phyloP scores from a whole-genome alignment of 1,140 invertebrate genomes.

The Colletes gigas region DNA sequence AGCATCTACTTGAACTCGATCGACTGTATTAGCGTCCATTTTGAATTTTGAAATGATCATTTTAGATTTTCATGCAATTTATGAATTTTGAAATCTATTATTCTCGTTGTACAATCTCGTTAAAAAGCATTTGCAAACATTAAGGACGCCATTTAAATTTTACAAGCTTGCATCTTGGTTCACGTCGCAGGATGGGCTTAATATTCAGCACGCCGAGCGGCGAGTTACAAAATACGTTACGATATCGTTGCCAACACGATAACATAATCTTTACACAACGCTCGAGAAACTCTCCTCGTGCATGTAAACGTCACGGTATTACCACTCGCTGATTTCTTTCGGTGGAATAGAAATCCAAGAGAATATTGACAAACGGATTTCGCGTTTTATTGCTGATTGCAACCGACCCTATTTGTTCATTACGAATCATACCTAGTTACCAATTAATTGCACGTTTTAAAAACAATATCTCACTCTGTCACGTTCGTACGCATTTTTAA shows the following conservation, averaged over 20 bases:
- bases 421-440: too few relatives aligned
- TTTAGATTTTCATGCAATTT: too few relatives aligned
- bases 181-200: constrained; percentile 36
- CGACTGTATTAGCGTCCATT: too few relatives aligned
- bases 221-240: constrained; percentile 70
- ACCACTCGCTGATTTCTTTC: constrained; percentile 28
- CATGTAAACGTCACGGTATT: constrained; percentile 14
- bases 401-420: neutral
- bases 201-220: constrained; percentile 60
- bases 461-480: too few relatives aligned
- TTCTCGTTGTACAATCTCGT: neutral
- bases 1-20: too few relatives aligned
- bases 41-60: neutral
- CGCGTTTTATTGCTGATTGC: neutral
- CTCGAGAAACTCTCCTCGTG: constrained; percentile 48
- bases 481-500: too few relatives aligned
- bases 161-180: neutral
- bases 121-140: neutral
- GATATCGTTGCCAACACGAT: constrained; percentile 65
- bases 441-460: too few relatives aligned
- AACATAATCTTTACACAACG: constrained; percentile 71
- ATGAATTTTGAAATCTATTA: too few relatives aligned
- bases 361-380: neutral
- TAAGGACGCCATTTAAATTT: constrained; percentile 32
- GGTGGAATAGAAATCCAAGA: constrained; percentile 1